Conservation (phyloP, 1,140 invertebrate genomes). For the Macrotrachela quadricornifera region DNA sequence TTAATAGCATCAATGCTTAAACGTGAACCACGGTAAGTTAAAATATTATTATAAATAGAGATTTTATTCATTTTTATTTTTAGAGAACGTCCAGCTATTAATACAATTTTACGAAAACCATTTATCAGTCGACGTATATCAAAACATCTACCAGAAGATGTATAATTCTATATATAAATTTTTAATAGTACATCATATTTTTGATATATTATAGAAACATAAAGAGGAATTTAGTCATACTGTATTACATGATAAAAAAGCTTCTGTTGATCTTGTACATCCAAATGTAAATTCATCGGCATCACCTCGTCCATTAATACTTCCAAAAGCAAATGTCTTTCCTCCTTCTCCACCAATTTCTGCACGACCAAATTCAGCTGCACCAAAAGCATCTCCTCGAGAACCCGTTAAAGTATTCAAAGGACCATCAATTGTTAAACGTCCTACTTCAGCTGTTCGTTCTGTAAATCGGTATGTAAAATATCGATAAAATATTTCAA, state of each 20-base stretch:
- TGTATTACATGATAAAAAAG: conserved; percentile 25
- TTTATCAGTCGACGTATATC: conserved; percentile 27
- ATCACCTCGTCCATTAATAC: too few species aligned
- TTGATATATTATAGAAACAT: not conserved
- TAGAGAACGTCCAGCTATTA: conserved; percentile 39
- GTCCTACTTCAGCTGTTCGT: too few species aligned
- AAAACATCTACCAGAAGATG: conserved; percentile 28
- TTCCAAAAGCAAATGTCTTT: too few species aligned
- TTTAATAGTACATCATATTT: not conserved
- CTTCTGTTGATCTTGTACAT: too few species aligned
- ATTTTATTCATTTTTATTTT: conserved; percentile 1
- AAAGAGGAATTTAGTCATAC: conserved; percentile 29
- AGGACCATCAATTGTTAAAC: too few species aligned
- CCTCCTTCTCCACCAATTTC: too few species aligned
- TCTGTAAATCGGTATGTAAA: too few species aligned
- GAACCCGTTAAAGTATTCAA: too few species aligned
- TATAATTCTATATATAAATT: conserved; percentile 12
- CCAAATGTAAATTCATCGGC: too few species aligned
- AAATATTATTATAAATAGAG: not conserved
- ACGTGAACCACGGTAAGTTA: conserved; percentile 37
- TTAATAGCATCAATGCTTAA: conserved; percentile 42
- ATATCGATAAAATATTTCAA: too few species aligned
- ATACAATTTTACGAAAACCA: conserved; percentile 35
- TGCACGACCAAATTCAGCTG: too few species aligned
- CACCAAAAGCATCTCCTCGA: too few species aligned